Evolutionary conservation across 2,797 vertebrate species (phyloP).

Genomic region (Galagoides demidoff): DNA sequence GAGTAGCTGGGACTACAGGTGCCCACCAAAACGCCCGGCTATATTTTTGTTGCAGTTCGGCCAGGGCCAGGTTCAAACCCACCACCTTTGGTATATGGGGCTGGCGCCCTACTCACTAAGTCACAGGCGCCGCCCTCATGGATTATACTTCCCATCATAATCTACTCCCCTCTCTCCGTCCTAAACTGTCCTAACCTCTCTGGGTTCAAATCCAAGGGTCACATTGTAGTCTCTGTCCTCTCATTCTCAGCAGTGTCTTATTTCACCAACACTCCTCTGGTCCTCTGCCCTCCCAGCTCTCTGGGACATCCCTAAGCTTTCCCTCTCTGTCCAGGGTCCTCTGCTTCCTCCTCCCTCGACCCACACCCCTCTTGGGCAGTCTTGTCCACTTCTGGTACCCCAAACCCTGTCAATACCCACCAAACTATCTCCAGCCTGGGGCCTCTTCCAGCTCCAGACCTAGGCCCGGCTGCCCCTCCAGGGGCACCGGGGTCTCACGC

Average conservation of each 20-base stretch:
- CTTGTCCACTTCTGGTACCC: background rate
- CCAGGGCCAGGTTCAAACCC: too few relatives aligned
- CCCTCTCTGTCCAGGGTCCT: background rate
- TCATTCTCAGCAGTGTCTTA: fast-evolving
- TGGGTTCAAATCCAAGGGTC: background rate
- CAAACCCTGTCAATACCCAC: background rate
- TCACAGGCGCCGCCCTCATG: too few relatives aligned
- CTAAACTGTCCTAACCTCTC: background rate
- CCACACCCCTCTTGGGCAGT: background rate
- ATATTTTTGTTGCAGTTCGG: too few relatives aligned
- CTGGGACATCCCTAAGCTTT: background rate
- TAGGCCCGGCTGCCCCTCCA: background rate
- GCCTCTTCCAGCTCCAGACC: background rate
- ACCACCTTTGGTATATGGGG: too few relatives aligned
- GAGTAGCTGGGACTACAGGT: too few relatives aligned
- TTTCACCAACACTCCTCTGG: background rate
- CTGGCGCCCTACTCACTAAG: too few relatives aligned
- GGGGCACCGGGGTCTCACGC: background rate
- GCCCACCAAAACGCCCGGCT: too few relatives aligned
- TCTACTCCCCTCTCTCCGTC: background rate
- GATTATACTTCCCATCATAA: background rate
- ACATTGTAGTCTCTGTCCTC: background rate
- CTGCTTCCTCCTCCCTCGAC: background rate
- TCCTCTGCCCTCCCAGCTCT: background rate
- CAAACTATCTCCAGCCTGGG: background rate